Conservation (phyloP, 1,140 invertebrate species). For the Achatina immaculata region DNA sequence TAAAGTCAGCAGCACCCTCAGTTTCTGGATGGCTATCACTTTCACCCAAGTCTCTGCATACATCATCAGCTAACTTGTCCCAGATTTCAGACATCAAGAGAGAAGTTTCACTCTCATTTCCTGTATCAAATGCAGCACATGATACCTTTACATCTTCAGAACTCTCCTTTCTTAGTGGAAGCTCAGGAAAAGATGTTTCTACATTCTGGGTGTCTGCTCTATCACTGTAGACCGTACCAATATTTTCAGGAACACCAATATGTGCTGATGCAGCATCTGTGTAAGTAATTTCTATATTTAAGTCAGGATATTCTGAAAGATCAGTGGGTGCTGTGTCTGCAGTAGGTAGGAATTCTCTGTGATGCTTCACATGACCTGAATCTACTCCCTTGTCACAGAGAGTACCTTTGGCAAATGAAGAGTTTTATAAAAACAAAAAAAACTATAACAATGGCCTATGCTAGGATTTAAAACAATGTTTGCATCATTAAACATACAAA, state of each 20-base stretch:
- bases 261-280: neutral
- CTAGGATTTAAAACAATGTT: neutral
- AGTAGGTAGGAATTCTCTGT: neutral
- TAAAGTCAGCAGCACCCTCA: neutral
- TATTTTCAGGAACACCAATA: neutral
- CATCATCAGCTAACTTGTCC: neutral
- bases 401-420: slow-evolving; percentile 12
- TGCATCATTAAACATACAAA: too few species aligned
- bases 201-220: neutral
- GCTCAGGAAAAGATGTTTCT: neutral
- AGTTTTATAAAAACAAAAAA: slow-evolving; percentile 5
- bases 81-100: neutral
- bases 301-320: slow-evolving; percentile 25
- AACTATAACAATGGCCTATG: neutral
- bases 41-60: neutral
- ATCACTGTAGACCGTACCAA: neutral
- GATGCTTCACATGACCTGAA: neutral
- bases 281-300: neutral
- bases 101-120: neutral
- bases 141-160: neutral
- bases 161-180: too few species aligned
- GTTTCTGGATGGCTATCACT: neutral
- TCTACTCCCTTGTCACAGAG: neutral
- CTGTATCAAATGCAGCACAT: neutral
- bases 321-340: neutral